Conservation (phyloP, 2,888 invertebrate species). For the Lasioglossum malachurum region DNA sequence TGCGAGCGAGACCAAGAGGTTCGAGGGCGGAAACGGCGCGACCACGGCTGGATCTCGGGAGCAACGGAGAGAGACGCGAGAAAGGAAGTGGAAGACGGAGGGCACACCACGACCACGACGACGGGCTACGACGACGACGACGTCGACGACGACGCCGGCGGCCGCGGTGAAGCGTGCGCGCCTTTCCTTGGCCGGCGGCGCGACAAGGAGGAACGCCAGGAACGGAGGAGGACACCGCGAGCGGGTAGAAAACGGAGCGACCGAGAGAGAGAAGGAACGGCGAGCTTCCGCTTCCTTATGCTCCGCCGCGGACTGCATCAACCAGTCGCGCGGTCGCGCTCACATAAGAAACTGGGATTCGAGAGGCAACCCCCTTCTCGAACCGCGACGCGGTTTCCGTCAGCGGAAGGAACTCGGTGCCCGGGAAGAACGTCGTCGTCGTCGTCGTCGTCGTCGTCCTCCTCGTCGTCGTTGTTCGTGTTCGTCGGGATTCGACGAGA, state of each 20-base stretch:
- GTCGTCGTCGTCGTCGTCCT: neutral
- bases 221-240: conserved; percentile 32
- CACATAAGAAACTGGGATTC: conserved; percentile 81
- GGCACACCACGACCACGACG: conserved; percentile 73
- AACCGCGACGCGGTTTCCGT: conserved; percentile 61
- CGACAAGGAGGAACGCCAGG: conserved; percentile 57
- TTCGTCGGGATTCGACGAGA: conserved; percentile 9
- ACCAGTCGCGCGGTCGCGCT: conserved; percentile 85
- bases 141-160: conserved; percentile 76
- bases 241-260: conserved; percentile 60
- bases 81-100: conserved; percentile 78
- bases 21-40: conserved; percentile 25
- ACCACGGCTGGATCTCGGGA: conserved; percentile 3
- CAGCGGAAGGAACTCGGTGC: conserved; percentile 56
- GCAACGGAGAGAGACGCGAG: conserved; percentile 57
- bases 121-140: conserved; percentile 73
- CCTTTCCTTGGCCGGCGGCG: conserved; percentile 81
- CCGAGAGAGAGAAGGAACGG: conserved; percentile 77
- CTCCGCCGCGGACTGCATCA: conserved; percentile 84
- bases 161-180: conserved; percentile 84
- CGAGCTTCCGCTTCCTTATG: conserved; percentile 85
- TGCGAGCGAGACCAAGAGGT: conserved; percentile 37
- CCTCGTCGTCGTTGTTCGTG: conserved; percentile 21
- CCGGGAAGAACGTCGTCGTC: conserved; percentile 23
- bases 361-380: conserved; percentile 71